These are phyloP conservation scores for Tribolium castaneum DNA, from an alignment of 1,140 invertebrate genomes.

Conservation along the genomic window DNA sequence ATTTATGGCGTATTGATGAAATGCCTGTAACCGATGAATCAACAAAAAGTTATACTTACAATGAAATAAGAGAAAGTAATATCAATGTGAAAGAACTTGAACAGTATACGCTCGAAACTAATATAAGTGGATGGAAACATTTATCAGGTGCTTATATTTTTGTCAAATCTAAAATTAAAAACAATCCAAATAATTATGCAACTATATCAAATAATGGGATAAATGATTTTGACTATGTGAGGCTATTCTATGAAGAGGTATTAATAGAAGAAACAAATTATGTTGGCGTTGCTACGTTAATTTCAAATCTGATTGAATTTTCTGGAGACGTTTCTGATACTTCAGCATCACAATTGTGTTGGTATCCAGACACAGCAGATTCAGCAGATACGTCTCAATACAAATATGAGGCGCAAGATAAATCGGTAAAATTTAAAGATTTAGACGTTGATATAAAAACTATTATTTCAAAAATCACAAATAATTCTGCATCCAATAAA, in stretches of 20 bases:
- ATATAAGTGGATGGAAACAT: slow-evolving; percentile 41
- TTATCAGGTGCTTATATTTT: slow-evolving; percentile 45
- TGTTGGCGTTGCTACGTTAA: slow-evolving; percentile 38
- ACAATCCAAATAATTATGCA: slow-evolving; percentile 36
- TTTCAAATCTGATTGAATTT: slow-evolving; percentile 46
- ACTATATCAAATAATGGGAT: slow-evolving; percentile 37
- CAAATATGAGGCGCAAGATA: slow-evolving; percentile 31
- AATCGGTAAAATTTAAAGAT: slow-evolving; percentile 35
- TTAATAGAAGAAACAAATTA: slow-evolving; percentile 44
- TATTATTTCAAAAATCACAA: slow-evolving; percentile 14
- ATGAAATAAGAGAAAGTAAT: slow-evolving; percentile 47
- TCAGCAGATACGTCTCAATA: slow-evolving; percentile 37
- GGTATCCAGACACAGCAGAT: slow-evolving; percentile 43
- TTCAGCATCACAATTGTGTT: slow-evolving; percentile 38
- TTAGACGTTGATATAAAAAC: slow-evolving; percentile 38
- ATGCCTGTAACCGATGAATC: slow-evolving; percentile 33
- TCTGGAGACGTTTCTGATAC: slow-evolving; percentile 42
- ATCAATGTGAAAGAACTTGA: slow-evolving; percentile 45
- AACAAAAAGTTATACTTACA: slow-evolving; percentile 46
- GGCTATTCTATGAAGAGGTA: slow-evolving; percentile 35
- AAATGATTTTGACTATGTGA: slow-evolving; percentile 36
- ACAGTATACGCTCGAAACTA: slow-evolving; percentile 43
- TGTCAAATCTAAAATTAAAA: slow-evolving; percentile 41
- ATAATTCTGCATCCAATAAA: slow-evolving; percentile 17
- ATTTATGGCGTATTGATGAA: slow-evolving; percentile 42